Evolutionary conservation across 2,888 invertebrate genomes (phyloP).

Genomic region (Euzetes globulus): DNA sequence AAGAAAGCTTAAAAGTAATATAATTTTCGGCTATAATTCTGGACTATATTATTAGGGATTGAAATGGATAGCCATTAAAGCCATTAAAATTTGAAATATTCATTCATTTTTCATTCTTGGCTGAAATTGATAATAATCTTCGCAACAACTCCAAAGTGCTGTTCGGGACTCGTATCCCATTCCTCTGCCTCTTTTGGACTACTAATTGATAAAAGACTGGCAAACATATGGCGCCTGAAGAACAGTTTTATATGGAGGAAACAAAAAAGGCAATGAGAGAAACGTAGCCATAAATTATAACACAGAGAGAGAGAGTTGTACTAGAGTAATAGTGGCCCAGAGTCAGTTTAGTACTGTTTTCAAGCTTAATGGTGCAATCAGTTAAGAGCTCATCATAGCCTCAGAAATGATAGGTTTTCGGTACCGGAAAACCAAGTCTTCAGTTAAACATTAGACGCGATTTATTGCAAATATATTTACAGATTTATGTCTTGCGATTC

Average conservation of each 20-base stretch:
- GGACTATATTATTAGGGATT: too few relatives aligned
- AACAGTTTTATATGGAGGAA: neutral
- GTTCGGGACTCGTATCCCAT: neutral
- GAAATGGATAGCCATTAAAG: too few relatives aligned
- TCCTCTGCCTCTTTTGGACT: neutral
- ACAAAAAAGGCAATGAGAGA: neutral
- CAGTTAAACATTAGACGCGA: too few relatives aligned
- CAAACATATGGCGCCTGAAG: constrained; percentile 12
- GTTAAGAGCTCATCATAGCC: neutral
- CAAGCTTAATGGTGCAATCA: neutral
- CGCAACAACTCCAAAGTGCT: too few relatives aligned
- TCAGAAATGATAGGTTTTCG: neutral
- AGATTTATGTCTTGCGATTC: neutral
- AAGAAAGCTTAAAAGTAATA: too few relatives aligned
- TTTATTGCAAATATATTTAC: neutral
- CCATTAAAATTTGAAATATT: too few relatives aligned
- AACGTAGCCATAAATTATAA: constrained; percentile 18
- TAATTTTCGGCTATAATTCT: too few relatives aligned
- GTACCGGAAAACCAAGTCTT: neutral
- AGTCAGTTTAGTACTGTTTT: neutral
- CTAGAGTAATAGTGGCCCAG: neutral
- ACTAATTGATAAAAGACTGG: constrained; percentile 10
- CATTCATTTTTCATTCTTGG: too few relatives aligned
- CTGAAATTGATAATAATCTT: too few relatives aligned
- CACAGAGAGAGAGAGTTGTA: neutral